Percentiles rank a stretch among this genome's conserved stretches.
Evolutionary conservation across 1,140 invertebrate species (phyloP).

Genomic region (Antheraea pernyi): DNA sequence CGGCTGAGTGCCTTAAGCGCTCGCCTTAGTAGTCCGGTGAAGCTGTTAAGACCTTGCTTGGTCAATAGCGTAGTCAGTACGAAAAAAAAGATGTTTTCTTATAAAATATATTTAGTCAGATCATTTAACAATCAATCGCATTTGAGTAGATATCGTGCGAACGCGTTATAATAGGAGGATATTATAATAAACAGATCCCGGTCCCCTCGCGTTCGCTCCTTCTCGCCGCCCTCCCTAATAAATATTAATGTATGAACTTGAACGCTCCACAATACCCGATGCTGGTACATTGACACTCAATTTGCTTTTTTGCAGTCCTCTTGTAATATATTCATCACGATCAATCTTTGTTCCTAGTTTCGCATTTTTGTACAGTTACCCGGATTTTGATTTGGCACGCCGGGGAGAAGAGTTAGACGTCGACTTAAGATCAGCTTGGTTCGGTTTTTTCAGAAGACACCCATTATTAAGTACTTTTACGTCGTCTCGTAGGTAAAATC

Average conservation of each 20-base stretch:
- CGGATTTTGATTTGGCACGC: no score
- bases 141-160: conserved; percentile 62
- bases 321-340: conserved; percentile 17
- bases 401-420: no score
- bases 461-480: no score
- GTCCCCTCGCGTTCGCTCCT: conserved; percentile 50
- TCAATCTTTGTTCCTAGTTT: conserved; percentile 14
- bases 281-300: conserved; percentile 77
- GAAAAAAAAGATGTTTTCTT: no score
- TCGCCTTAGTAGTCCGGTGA: no score
- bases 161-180: conserved; percentile 75
- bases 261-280: conserved; percentile 62
- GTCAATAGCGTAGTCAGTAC: no score
- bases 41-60: no score
- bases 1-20: no score
- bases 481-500: no score
- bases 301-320: conserved; percentile 60
- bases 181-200: conserved; percentile 75
- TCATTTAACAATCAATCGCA: conserved; percentile 48
- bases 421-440: no score
- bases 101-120: neutral
- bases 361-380: neutral
- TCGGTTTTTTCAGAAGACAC: no score
- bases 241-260: conserved; percentile 76
- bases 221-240: conserved; percentile 61